These are phyloP conservation scores for Rhagonycha lutea DNA, from an alignment of 2,888 invertebrate genomes.

Conservation along the genomic window DNA sequence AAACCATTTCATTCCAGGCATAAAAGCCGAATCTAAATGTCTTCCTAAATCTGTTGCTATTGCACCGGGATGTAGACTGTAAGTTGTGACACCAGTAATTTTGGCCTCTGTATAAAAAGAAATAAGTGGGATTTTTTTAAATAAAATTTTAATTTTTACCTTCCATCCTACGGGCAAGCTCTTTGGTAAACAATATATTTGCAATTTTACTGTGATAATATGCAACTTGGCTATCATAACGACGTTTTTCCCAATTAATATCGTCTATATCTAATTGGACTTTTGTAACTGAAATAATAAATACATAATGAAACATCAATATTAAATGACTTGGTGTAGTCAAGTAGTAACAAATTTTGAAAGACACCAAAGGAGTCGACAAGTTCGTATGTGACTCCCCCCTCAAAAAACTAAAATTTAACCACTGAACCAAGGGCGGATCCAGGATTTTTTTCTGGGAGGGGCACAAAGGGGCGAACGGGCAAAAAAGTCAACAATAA, in stretches of 20 bases:
- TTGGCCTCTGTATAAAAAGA: slow-evolving; percentile 41
- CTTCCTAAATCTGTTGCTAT: slow-evolving; percentile 77
- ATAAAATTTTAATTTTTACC: slow-evolving; percentile 37
- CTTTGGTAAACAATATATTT: slow-evolving; percentile 74
- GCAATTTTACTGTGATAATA: slow-evolving; percentile 81
- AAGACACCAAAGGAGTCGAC: slow-evolving; percentile 39
- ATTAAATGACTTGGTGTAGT: too few relatives aligned
- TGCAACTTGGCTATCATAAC: slow-evolving; percentile 67
- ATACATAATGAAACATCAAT: not conserved
- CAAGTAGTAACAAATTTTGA: too few relatives aligned
- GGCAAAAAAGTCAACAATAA: too few relatives aligned
- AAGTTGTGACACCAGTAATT: slow-evolving; percentile 63
- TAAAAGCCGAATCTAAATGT: slow-evolving; percentile 56
- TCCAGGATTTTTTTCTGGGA: too few relatives aligned
- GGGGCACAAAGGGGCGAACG: too few relatives aligned
- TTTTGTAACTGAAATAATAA: slow-evolving; percentile 48
- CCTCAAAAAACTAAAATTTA: too few relatives aligned
- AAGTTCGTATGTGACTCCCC: too few relatives aligned
- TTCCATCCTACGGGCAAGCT: slow-evolving; percentile 61
- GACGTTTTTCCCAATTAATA: slow-evolving; percentile 68
- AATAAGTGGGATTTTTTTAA: not conserved
- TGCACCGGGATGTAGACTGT: slow-evolving; percentile 75
- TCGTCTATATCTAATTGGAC: slow-evolving; percentile 68
- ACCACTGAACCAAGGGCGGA: too few relatives aligned
- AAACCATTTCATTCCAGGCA: slow-evolving; percentile 57